Base-by-base conservation (phyloP, 2,113 vertebrate species). In the Thomomys bottae region DNA sequence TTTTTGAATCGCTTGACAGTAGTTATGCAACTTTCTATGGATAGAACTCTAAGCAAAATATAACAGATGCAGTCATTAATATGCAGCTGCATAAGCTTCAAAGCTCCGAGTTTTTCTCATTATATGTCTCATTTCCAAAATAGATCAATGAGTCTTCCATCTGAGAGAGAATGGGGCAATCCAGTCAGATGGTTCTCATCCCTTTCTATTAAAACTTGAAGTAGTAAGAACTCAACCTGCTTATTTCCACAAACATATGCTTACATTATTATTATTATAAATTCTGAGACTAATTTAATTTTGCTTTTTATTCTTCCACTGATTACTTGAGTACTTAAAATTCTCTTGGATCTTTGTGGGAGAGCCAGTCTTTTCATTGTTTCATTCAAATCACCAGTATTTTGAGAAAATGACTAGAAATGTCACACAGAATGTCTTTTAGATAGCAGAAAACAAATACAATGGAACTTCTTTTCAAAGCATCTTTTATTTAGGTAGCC, bases 41-140 rank as follows among this genome's bases (percentile, higher is more conserved):
- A 96, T 92, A 96, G 81, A 66, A 97, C 96, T 97, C 18, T 42
- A 97, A 93, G 96, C 96, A 96, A 92, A 96, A 94, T 87, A 92
- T 94, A 97, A 95, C 97, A 98, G 98, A 98, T 98, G 98, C 89
- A 45, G 63, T 96, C 97, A 98, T 98, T 98, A 98, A 97, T 97
- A 98, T 97, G 97, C 96, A 98, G 94, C 94, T 97, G 88, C 97
- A 95, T 92, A 96, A 94, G 96, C 86, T 97, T 97, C 90, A 95
- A 95, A 94, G 93, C 88, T 78, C 88, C 38, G 94, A 90, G 84
- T 73, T 96, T 96, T 94, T 91, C 34, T 83, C 94, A 90, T 95
- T 96, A 96, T 92, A 32, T 73, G 24, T 90, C 80, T 93, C 80
- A 5, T 75, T 93, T 85, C 92, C 85, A 72, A 68, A 89, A 80